Percentiles rank a stretch among this genome's conserved stretches.
These are phyloP conservation scores for Collichthys lucidus DNA, from an alignment of 2,113 vertebrate genomes.

Conservation along the genomic window DNA sequence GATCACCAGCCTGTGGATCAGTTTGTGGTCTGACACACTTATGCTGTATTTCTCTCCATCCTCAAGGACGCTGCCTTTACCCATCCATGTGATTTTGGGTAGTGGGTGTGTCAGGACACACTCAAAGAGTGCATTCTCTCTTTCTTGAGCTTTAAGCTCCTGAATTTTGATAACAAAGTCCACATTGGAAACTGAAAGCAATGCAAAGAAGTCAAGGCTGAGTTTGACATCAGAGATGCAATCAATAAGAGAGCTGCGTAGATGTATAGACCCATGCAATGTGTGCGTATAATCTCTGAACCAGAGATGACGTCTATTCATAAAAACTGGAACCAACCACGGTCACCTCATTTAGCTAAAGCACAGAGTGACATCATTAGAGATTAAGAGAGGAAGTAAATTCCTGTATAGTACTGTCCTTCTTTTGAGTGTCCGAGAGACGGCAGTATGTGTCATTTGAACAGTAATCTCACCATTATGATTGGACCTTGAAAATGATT, in stretches of 20 bases:
- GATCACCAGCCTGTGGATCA: conserved; percentile 86
- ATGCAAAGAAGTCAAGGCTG: background rate
- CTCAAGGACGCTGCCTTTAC: conserved; percentile 78
- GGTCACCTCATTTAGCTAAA: background rate
- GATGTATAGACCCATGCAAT: background rate
- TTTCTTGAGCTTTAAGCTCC: conserved; percentile 80
- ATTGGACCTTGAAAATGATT: background rate
- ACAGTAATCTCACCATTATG: background rate
- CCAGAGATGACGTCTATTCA: background rate
- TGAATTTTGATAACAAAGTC: conserved; percentile 82
- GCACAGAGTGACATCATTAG: no score
- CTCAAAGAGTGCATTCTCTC: conserved; percentile 81
- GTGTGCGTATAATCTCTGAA: background rate
- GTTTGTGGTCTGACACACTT: conserved; percentile 81
- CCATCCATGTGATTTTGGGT: conserved; percentile 82
- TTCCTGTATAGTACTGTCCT: no score
- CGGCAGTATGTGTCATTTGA: background rate
- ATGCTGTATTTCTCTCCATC: conserved; percentile 82
- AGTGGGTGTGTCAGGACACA: conserved; percentile 84
- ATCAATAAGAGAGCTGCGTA: background rate
- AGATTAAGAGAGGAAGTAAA: background rate
- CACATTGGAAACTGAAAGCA: conserved; percentile 81
- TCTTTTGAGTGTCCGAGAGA: background rate
- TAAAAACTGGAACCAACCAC: background rate
- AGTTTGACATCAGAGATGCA: no score